Conservation (phyloP, 2,797 vertebrate genomes). For the Pipistrellus kuhlii region DNA sequence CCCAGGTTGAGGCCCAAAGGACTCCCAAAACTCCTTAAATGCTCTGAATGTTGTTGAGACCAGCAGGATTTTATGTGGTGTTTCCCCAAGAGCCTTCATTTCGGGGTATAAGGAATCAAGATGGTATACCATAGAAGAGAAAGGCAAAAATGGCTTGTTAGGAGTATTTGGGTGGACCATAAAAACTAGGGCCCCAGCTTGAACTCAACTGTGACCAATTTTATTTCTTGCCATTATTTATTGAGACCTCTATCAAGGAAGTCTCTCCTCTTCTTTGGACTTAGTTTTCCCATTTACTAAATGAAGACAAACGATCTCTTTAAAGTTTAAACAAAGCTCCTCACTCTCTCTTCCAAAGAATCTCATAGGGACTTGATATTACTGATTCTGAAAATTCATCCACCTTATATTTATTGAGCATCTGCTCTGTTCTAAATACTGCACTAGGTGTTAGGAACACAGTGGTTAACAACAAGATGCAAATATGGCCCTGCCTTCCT, state of each 20-base stretch:
- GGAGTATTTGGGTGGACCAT: conserved; percentile 27
- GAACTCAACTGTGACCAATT: conserved; percentile 29
- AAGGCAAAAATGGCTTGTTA: conserved; percentile 1
- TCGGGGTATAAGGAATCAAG: background rate
- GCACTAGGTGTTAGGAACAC: background rate
- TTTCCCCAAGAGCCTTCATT: conserved; percentile 38
- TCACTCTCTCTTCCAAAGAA: conserved; percentile 38
- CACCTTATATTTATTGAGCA: conserved; percentile 34
- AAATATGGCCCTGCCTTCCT: conserved; percentile 9
- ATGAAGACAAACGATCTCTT: conserved; percentile 51
- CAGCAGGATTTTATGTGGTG: background rate
- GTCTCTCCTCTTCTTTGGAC: conserved; percentile 26
- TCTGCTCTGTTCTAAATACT: conserved; percentile 36
- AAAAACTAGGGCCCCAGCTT: background rate
- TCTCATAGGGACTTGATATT: conserved; percentile 1
- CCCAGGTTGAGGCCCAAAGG: conserved; percentile 48
- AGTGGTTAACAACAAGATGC: conserved; percentile 22
- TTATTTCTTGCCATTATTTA: conserved; percentile 57
- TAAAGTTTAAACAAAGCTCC: conserved; percentile 60
- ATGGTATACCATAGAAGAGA: background rate
- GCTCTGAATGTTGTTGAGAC: conserved; percentile 30
- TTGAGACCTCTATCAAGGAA: conserved; percentile 57
- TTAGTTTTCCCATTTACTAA: conserved; percentile 60
- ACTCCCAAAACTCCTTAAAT: conserved; percentile 32
- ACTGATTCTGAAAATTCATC: conserved; percentile 53